These are phyloP conservation scores for Capricornis sumatraensis DNA, from an alignment of 2,113 vertebrate genomes.

Conservation along the genomic window DNA sequence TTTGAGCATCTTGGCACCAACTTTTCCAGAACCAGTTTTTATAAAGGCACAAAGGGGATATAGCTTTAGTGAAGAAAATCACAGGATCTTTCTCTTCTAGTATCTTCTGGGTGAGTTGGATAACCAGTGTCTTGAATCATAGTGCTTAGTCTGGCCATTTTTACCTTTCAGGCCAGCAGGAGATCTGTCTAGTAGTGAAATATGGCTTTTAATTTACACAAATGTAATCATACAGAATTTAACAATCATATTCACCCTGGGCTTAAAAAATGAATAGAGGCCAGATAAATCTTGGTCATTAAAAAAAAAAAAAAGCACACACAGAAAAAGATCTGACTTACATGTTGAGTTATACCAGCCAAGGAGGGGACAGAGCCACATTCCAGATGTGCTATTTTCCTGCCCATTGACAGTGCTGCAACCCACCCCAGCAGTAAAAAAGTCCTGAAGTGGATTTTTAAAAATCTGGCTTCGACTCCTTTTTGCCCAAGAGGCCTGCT, in stretches of 20 bases:
- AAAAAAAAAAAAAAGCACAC: conserved; percentile 29
- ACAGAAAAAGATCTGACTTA: conserved; percentile 68
- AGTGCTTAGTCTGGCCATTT: conserved; percentile 30
- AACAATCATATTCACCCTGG: conserved; percentile 74
- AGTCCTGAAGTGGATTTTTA: conserved; percentile 79
- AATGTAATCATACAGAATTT: conserved; percentile 75
- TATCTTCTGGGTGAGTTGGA: not conserved
- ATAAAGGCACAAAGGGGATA: conserved; percentile 64
- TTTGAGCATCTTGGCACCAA: conserved; percentile 19
- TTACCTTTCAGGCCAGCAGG: conserved; percentile 49
- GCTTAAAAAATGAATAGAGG: conserved; percentile 80
- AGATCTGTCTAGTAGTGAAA: conserved; percentile 71
- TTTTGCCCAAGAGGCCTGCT: conserved; percentile 73
- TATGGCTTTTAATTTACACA: conserved; percentile 78
- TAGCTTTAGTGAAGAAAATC: conserved; percentile 59
- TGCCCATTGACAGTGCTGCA: conserved; percentile 83
- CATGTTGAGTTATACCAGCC: conserved; percentile 82
- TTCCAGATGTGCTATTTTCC: conserved; percentile 84
- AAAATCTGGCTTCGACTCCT: conserved; percentile 75
- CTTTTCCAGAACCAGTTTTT: conserved; percentile 54
- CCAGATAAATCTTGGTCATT: conserved; percentile 81
- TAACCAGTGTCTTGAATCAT: conserved; percentile 30
- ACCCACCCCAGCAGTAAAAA: conserved; percentile 79
- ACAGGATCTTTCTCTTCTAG: conserved; percentile 45
- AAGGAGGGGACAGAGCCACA: conserved; percentile 76